Evolutionary conservation across 2,113 vertebrate species (phyloP).

Genomic region (Talpa occidentalis): DNA sequence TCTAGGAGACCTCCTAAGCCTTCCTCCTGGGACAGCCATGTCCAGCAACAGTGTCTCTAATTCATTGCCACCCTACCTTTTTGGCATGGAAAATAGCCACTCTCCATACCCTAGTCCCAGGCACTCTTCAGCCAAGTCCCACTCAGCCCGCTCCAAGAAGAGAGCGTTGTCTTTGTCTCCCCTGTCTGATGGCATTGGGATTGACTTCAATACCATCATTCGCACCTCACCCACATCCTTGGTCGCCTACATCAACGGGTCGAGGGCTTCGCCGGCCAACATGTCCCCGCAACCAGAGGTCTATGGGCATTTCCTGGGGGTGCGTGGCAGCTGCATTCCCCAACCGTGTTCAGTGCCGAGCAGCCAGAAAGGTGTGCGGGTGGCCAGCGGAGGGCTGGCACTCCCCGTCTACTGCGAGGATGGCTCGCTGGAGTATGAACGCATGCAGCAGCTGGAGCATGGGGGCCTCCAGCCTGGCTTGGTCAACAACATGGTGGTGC

Average conservation of each 20-base stretch:
- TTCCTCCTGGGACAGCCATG: conserved; percentile 86
- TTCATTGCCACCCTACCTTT: conserved; percentile 91
- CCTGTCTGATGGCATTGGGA: conserved; percentile 93
- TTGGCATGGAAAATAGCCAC: conserved; percentile 88
- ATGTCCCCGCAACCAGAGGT: conserved; percentile 93
- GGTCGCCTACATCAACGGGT: conserved; percentile 95
- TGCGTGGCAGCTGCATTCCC: conserved; percentile 93
- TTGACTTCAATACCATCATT: conserved; percentile 96
- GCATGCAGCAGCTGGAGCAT: conserved; percentile 91
- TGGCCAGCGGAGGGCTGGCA: conserved; percentile 74
- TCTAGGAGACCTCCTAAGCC: conserved; percentile 85
- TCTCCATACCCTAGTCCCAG: conserved; percentile 85
- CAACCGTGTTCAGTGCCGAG: conserved; percentile 79
- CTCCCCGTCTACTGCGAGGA: conserved; percentile 78
- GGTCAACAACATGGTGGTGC: conserved; percentile 92
- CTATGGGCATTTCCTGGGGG: conserved; percentile 95
- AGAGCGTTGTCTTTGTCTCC: conserved; percentile 93
- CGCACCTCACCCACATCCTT: conserved; percentile 95
- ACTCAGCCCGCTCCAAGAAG: conserved; percentile 89
- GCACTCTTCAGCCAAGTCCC: conserved; percentile 85
- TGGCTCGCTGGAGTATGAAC: conserved; percentile 79
- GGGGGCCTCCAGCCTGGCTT: conserved; percentile 82
- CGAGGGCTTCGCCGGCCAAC: conserved; percentile 89
- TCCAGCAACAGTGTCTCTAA: conserved; percentile 87
- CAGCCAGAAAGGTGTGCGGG: conserved; percentile 81